Evolutionary conservation across 2,888 invertebrate species (phyloP).

Genomic region (Dryococelus australis): DNA sequence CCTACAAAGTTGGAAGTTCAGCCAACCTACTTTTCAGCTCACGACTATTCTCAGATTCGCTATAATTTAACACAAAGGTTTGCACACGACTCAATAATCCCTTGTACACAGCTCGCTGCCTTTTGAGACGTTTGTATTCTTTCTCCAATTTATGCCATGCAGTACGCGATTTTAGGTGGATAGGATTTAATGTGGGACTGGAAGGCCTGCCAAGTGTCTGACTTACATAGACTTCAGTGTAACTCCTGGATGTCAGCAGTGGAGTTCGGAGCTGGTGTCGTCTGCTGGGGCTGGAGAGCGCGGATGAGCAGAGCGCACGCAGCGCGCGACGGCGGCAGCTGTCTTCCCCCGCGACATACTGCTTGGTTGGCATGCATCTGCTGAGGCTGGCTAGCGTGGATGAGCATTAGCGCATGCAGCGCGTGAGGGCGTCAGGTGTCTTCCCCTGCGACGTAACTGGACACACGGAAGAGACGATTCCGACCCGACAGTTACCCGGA

Average conservation of each 20-base stretch:
- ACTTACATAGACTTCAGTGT: background rate
- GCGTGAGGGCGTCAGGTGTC: too few species aligned
- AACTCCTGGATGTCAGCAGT: background rate
- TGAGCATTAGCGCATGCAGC: background rate
- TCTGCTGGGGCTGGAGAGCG: too few species aligned
- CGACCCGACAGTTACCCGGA: background rate
- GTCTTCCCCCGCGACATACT: too few species aligned
- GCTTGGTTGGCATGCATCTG: background rate
- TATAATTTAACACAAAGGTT: background rate
- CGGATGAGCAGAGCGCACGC: too few species aligned
- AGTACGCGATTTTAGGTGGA: background rate
- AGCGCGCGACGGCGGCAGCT: too few species aligned
- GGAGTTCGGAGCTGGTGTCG: background rate
- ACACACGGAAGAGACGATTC: background rate
- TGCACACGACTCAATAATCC: background rate
- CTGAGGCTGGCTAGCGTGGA: background rate
- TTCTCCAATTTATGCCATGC: background rate
- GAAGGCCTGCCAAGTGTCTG: background rate
- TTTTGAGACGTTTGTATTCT: background rate
- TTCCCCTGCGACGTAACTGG: too few species aligned
- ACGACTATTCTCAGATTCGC: background rate
- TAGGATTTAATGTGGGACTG: background rate
- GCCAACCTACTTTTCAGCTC: background rate
- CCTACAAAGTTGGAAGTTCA: background rate
- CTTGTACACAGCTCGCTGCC: background rate